phyloP scores from a whole-genome alignment of 2,888 invertebrate genomes.

The Pollenia angustigena region DNA sequence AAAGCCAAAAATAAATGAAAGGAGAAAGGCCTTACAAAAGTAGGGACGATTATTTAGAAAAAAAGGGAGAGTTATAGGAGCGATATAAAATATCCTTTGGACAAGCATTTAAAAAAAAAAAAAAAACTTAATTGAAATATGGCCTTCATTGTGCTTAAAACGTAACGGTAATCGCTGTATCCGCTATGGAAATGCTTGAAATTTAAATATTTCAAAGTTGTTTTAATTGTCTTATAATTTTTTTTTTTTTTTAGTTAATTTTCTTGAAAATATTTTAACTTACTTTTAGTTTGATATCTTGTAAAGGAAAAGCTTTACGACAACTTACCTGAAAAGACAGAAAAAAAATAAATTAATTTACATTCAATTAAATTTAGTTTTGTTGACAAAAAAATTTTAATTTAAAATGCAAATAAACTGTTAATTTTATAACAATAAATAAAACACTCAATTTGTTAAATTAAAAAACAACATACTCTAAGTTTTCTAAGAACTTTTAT shows the following conservation, averaged over 20 bases:
- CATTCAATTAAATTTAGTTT: neutral
- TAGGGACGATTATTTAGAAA: no score
- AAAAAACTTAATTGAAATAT: neutral
- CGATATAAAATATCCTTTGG: no score
- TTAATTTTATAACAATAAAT: no score
- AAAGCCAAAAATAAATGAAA: neutral
- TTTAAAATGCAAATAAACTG: no score
- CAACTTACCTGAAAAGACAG: constrained; percentile 63
- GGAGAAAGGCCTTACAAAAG: no score
- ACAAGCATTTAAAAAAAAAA: neutral
- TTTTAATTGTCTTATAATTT: neutral
- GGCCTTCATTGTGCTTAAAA: neutral
- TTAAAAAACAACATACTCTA: no score
- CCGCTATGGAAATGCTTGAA: neutral
- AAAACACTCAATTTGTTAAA: no score
- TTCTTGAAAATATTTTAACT: neutral
- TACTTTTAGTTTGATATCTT: constrained; percentile 4
- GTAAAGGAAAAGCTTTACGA: neutral
- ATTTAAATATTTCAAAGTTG: constrained; percentile 19
- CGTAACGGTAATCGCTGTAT: constrained; percentile 14
- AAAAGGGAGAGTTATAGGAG: no score
- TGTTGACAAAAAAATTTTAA: no score
- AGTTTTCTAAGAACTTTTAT: no score
- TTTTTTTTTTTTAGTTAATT: neutral
- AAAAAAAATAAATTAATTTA: constrained; percentile 24